These are phyloP conservation scores for Malthinus seriepunctatus DNA, from an alignment of 2,888 invertebrate genomes.

Conservation along the genomic window DNA sequence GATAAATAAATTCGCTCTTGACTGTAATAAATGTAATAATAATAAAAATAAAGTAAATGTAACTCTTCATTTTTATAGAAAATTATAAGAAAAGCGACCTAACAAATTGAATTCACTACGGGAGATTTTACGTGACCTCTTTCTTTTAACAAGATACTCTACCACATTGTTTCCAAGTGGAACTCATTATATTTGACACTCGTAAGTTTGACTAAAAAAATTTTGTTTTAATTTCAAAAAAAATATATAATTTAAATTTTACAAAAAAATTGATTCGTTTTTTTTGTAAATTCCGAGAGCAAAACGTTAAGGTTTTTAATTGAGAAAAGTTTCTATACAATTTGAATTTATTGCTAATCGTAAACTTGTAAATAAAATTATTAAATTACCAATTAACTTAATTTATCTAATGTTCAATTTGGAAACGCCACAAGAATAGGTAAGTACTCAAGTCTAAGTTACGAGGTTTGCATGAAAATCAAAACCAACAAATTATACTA, in stretches of 20 bases:
- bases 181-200: not conserved
- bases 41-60: no score
- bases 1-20: no score
- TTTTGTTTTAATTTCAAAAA: no score
- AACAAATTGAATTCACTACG: not conserved
- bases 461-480: constrained; percentile 3
- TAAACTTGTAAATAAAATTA: no score
- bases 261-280: not conserved
- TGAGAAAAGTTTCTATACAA: no score
- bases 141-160: not conserved
- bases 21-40: no score
- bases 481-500: not conserved
- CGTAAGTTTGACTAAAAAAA: not conserved
- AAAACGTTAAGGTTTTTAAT: not conserved
- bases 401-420: not conserved
- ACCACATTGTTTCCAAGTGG: not conserved
- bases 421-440: constrained; percentile 7
- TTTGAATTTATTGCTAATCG: no score
- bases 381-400: no score
- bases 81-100: not conserved
- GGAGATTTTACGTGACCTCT: not conserved
- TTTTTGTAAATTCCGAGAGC: not conserved
- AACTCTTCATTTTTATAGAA: not conserved
- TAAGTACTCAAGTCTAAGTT: not conserved
- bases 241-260: no score